A percentile compares a stretch with the other conserved stretches of the same genome.
These are phyloP conservation scores for Hormiphora californensis DNA, from an alignment of 37 sponge, comb jelly and placozoan genomes.

Conservation along the genomic window DNA sequence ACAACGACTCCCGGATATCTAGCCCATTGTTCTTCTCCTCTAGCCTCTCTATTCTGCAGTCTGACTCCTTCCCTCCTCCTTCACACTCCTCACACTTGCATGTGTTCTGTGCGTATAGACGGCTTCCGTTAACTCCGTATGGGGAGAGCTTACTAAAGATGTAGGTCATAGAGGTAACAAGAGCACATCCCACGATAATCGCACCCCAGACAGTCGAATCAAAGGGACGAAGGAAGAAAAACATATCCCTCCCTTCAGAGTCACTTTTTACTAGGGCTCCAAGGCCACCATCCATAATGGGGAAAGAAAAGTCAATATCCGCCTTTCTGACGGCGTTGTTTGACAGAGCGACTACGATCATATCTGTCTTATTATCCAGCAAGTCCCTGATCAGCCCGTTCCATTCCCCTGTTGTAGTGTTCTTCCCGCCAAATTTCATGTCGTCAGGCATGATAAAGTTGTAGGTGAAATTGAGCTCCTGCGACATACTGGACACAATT, in stretches of 20 bases:
- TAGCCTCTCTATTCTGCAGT: too few relatives aligned
- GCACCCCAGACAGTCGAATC: not conserved
- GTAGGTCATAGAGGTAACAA: not conserved
- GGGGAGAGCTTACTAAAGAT: not conserved
- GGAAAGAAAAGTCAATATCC: not conserved
- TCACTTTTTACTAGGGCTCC: not conserved
- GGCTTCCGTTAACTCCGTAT: not conserved
- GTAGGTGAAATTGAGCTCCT: slow-evolving; percentile 3
- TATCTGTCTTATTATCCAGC: not conserved
- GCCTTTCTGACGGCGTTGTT: not conserved
- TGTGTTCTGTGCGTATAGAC: not conserved
- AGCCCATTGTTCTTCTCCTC: too few relatives aligned
- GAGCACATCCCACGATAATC: not conserved
- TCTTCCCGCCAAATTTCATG: not conserved
- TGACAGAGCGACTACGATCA: not conserved
- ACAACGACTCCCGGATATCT: too few relatives aligned
- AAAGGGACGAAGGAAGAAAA: not conserved
- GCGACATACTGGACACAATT: not conserved
- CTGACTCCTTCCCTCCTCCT: too few relatives aligned
- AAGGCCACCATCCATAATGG: not conserved
- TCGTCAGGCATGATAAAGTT: not conserved
- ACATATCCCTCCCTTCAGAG: not conserved
- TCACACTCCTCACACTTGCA: not conserved
- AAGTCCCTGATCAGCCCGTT: not conserved
- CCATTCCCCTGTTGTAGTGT: not conserved